Conservation (phyloP, 2,888 invertebrate genomes). For the Drosophila cracens region DNA sequence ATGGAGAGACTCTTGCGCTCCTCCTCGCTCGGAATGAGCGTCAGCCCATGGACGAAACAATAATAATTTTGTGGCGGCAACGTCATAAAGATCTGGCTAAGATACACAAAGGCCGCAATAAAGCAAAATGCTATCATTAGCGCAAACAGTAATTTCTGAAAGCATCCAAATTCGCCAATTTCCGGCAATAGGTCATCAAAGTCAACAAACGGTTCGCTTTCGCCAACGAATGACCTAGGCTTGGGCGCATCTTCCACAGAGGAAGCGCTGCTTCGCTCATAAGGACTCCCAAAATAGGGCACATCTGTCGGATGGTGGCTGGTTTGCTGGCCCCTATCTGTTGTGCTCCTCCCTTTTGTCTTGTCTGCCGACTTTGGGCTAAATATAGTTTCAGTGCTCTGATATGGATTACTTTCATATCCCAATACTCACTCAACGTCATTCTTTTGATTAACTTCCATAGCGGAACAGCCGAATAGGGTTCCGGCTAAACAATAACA, state of each 20-base stretch:
- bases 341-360: neutral
- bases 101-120: slow-evolving; percentile 94
- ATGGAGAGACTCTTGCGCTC: slow-evolving; percentile 89
- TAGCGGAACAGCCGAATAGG: neutral
- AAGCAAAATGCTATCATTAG: slow-evolving; percentile 94
- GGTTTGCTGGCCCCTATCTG: slow-evolving; percentile 19
- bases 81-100: slow-evolving; percentile 94
- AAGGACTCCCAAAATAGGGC: neutral
- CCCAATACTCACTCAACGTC: neutral
- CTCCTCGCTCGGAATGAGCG: slow-evolving; percentile 88
- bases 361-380: neutral
- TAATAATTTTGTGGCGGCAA: slow-evolving; percentile 91
- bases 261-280: neutral
- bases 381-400: neutral
- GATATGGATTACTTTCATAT: too few relatives aligned
- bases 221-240: neutral
- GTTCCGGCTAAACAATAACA: slow-evolving; percentile 3
- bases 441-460: slow-evolving; percentile 12
- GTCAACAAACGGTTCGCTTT: slow-evolving; percentile 85
- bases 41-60: slow-evolving; percentile 91
- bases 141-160: slow-evolving; percentile 92
- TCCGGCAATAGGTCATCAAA: slow-evolving; percentile 94
- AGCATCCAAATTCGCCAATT: slow-evolving; percentile 93
- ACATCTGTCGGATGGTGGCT: neutral
- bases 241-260: neutral